These are phyloP conservation scores for Parus major DNA, from an alignment of 2,113 vertebrate species.

Conservation along the genomic window DNA sequence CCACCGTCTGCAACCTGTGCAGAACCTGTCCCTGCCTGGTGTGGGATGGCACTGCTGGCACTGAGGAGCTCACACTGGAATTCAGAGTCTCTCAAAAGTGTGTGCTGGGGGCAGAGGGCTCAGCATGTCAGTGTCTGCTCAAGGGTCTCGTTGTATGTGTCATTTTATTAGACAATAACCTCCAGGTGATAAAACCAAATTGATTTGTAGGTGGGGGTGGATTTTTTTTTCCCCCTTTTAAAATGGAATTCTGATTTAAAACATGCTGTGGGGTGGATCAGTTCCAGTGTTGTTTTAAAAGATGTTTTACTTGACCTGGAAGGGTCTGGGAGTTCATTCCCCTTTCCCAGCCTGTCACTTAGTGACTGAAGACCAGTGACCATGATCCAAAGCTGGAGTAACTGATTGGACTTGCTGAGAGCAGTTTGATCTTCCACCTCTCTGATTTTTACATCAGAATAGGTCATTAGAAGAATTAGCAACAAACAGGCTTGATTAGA, in stretches of 20 bases:
- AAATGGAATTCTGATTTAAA: not conserved
- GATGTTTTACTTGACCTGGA: not conserved
- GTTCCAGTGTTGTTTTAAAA: not conserved
- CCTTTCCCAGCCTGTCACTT: not conserved
- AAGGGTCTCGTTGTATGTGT: not conserved
- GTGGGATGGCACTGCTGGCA: not conserved
- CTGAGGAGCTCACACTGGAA: not conserved
- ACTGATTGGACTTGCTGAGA: not conserved
- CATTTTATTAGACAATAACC: not conserved
- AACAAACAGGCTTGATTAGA: not conserved
- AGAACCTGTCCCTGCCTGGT: not conserved
- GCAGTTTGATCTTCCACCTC: not conserved
- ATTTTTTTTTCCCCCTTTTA: not conserved
- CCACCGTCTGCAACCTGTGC: not conserved
- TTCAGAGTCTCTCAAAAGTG: rapidly evolving
- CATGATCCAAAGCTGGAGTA: not conserved
- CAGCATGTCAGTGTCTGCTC: not conserved
- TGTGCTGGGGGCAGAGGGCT: not conserved
- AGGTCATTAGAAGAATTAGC: not conserved
- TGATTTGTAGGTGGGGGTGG: rapidly evolving
- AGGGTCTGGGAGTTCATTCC: not conserved
- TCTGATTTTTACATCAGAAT: not conserved
- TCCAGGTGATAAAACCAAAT: not conserved
- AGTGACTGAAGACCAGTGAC: not conserved
- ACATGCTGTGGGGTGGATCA: not conserved